Evolutionary conservation across 2,113 vertebrate genomes (phyloP).

Genomic region (Aphyosemion australe): DNA sequence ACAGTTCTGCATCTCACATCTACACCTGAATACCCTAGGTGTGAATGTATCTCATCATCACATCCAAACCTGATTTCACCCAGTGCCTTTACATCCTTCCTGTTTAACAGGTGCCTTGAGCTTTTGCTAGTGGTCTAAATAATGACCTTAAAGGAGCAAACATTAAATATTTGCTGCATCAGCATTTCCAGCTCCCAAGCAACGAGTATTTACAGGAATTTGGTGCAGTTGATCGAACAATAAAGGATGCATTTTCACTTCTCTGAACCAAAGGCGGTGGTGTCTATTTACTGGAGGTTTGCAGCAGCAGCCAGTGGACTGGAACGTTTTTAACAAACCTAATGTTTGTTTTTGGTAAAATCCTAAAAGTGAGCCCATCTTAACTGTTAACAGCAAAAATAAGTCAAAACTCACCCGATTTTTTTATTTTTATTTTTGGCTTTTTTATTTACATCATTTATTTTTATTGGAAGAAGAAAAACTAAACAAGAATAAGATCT

Average conservation of each 20-base stretch:
- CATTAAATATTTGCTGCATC: constrained; percentile 8
- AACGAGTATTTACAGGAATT: background rate
- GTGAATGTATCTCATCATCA: background rate
- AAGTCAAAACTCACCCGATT: background rate
- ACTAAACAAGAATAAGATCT: background rate
- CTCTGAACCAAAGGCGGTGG: background rate
- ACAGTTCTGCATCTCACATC: constrained; percentile 10
- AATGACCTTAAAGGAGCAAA: background rate
- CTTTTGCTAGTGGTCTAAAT: background rate
- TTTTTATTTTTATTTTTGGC: no score
- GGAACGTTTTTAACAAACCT: constrained; percentile 6
- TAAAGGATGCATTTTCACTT: background rate
- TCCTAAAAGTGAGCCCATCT: background rate
- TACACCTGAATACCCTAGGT: background rate
- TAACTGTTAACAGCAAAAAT: constrained; percentile 4
- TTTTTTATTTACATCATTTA: background rate
- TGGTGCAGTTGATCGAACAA: background rate
- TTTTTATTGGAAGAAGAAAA: constrained; percentile 5
- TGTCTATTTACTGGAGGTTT: constrained; percentile 9
- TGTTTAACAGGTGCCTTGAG: constrained; percentile 41
- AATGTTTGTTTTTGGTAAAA: background rate
- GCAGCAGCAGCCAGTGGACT: background rate
- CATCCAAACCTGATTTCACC: constrained; percentile 9
- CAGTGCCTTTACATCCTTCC: constrained; percentile 17
- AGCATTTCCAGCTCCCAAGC: background rate